Evolutionary conservation across 2,797 vertebrate genomes (phyloP), one percentile per base, ranked within the genome.

Genomic region (Sparidentex hasta): DNA sequence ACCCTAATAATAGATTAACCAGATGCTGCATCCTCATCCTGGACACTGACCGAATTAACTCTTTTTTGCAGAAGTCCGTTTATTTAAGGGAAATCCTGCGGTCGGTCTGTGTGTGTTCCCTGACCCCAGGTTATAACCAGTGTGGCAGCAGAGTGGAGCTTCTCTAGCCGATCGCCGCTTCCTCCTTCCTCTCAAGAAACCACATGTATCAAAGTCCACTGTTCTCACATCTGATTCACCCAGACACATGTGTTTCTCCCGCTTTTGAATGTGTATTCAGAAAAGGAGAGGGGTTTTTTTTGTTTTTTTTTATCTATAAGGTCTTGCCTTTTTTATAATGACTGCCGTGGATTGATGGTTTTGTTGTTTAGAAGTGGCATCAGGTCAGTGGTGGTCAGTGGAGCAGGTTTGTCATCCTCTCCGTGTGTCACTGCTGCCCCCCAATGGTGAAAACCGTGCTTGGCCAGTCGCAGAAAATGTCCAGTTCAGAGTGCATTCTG

Each of bases 401-500:
- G 47, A 82, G 29, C 59, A 59, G 29, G 63, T 65, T 16, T 48
- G 50, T 65, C 52, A 6, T 70, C 63, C 21, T 65, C 16, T 73
- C 17, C 16, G 3, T 65, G 88, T 71, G 61, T 58, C 67, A 47
- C 88, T 93, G 68, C 91, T 93, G 93, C 93, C 94, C 87, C 87
- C 93, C 67, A 54, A 84, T 90, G 93, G 91, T 66, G 33, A n/a
- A 84, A 81, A 38, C 7, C 2, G 18, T 29, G 33, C 66, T 72
- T 76, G 81, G 86, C 71, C 85, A 48, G 23, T 46, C 41, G 43
- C 43, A 48, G 51, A 48, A n/a, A 66, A 29, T 5, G 33, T 33
- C 33, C 21, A 25, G 1, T 14, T 27, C 9, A 18, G 41, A 21
- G 12, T 29, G 25, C 61, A 54, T 59, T 72, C 11, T 73, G 3